Evolutionary conservation across 2,113 vertebrate genomes (phyloP), one percentile per base, ranked within the genome.

Genomic region (Egretta garzetta): DNA sequence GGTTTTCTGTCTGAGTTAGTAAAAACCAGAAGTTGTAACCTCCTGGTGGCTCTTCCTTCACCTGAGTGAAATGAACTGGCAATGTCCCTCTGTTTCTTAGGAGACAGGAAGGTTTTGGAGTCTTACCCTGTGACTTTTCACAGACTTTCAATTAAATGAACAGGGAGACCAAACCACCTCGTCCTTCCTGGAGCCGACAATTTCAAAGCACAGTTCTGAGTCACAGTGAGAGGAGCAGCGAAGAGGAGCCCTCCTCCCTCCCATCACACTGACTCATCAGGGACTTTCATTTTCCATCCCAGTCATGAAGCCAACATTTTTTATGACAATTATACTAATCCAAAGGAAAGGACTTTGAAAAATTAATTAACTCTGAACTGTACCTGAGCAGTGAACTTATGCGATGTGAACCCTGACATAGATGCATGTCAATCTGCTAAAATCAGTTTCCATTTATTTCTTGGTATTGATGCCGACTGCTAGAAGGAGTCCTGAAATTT

Each of bases 141-240:
- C 24, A 82, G 70, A 72, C 56, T 87, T 93, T 59, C 56, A 79
- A 24, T 76, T 73, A 88, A 85, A 83, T 16, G 33, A 94, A 43
- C 20, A 56, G 23, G 45, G 45, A 73, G 75, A 83, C 21, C 1
- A 1, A 91, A 58, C 71, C 74, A 85, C 59, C 24, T 94, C 55
- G 62, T 90, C 32, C 77, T 88, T 92, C 85, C 92, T 53, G 41
- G 41, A 83, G 62, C 85, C 76, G 63, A 58, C 49, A 60, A 80
- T 82, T 85, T 89, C 80, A 85, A 85, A 95, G 89, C 71, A 59
- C 19, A 10, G 9, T 37, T 96, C 41, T 95, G 93, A 95, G 87
- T 91, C 95, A 95, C 62, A 11, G 49, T 6, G 39, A 85, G 70
- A 81, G 73, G 47, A 96, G 53, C 9, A 3, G 47, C 56, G 87